Evolutionary conservation across 2,113 vertebrate genomes (phyloP), one percentile per base, ranked within the genome.

Genomic region (Myocastor coypus): DNA sequence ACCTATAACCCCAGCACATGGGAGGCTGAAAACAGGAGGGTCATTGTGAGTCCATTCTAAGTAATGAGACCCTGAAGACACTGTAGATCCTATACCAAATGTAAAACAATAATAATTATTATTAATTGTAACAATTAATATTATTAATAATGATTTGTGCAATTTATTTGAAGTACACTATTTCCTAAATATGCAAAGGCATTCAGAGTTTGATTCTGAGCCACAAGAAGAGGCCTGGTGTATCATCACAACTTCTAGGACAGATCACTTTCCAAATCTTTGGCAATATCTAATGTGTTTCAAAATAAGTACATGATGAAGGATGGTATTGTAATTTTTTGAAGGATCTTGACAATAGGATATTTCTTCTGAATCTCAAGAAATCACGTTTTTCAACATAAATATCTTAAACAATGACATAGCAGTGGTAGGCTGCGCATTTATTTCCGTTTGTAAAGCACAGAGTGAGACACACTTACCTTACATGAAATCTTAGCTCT

Each of bases 121-220:
- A n/a, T n/a, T n/a, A n/a, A n/a, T n/a, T n/a, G n/a, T n/a, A n/a
- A n/a, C n/a, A n/a, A n/a, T n/a, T n/a, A n/a, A n/a, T n/a, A n/a
- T n/a, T n/a, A n/a, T n/a, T n/a, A n/a, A n/a, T n/a, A n/a, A n/a
- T n/a, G n/a, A n/a, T n/a, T n/a, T n/a, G n/a, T n/a, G n/a, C n/a
- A n/a, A n/a, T 55, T 17, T 32, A 83, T 90, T 52, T 84, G 11
- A 89, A 92, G 28, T 87, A 20, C 94, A 61, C 52, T 81, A 7
- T 32, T 64, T 63, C 2, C 26, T 64, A 64, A 75, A 50, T 75
- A 40, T 30, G 6, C 37, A 63, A 59, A n/a, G 40, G 17, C 26
- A 89, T 89, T 92, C 50, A 87, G 61, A 24, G 32, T 87, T 87
- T 81, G 69, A 84, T 66, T 87, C 26, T 87, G 73, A 82, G 22